Percentiles rank a stretch among this genome's conserved stretches.
These are phyloP conservation scores for Motacilla tschutschensis DNA, from an alignment of 2,113 vertebrate species.

Conservation along the genomic window DNA sequence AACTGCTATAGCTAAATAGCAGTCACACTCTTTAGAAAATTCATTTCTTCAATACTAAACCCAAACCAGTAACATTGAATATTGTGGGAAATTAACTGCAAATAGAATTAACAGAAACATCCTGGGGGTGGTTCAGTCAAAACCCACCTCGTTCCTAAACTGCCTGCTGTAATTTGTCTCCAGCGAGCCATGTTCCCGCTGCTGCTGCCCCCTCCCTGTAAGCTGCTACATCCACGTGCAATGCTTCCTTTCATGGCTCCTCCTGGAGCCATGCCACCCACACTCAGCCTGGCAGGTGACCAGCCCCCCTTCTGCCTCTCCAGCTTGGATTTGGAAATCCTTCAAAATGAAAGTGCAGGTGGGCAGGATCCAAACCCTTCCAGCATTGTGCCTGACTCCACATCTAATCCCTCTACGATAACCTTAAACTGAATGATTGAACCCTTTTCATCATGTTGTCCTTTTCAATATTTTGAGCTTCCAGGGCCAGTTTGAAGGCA, in stretches of 20 bases:
- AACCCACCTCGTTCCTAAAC: not conserved
- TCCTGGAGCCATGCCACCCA: conserved; percentile 37
- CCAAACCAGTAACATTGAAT: not conserved
- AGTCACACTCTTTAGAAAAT: not conserved
- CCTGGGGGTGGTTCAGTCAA: not conserved
- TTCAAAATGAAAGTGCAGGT: not conserved
- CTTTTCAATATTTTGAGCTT: not conserved
- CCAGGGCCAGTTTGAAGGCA: not conserved
- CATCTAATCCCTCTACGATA: not conserved
- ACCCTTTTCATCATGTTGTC: not conserved
- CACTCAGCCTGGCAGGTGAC: conserved; percentile 33
- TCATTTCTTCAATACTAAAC: not conserved
- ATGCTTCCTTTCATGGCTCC: not conserved
- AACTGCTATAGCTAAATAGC: not conserved
- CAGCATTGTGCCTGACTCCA: not conserved
- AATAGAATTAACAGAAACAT: not conserved
- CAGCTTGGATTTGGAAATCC: not conserved
- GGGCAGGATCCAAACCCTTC: not conserved
- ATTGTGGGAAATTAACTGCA: not conserved
- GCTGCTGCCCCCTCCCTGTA: conserved; percentile 18
- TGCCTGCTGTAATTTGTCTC: conserved; percentile 11
- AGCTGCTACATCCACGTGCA: not conserved
- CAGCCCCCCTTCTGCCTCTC: not conserved
- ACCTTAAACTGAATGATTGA: not conserved
- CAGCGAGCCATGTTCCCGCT: not conserved